Evolutionary conservation across 2,888 invertebrate species (phyloP).

Genomic region (Rhaphigaster nebulosa): DNA sequence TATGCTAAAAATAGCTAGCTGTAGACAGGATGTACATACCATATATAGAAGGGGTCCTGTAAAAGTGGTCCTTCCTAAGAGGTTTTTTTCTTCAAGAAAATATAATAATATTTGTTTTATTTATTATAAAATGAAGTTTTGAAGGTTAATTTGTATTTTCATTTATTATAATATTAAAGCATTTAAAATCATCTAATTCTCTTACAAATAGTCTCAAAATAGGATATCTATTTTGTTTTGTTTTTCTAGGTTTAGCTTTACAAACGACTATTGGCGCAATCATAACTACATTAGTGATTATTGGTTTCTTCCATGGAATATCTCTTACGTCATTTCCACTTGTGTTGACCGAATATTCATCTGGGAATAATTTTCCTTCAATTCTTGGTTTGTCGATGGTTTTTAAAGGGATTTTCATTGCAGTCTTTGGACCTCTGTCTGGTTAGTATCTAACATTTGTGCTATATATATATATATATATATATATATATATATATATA

Average conservation of each 20-base stretch:
- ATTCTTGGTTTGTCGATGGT: conserved; percentile 82
- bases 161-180: too few species aligned
- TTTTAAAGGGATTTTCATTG: conserved; percentile 78
- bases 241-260: conserved; percentile 77
- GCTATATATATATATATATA: not conserved
- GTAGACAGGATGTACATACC: too few species aligned
- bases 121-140: too few species aligned
- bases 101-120: too few species aligned
- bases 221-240: conserved; percentile 59
- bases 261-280: conserved; percentile 79
- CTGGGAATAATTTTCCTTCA: conserved; percentile 74
- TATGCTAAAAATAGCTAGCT: too few species aligned
- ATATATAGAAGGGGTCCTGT: too few species aligned
- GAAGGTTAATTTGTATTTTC: too few species aligned
- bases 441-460: conserved; percentile 66
- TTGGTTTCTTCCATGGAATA: conserved; percentile 84
- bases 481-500: too few species aligned
- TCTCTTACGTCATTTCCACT: conserved; percentile 81
- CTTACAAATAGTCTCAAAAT: too few species aligned
- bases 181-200: too few species aligned
- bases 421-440: conserved; percentile 74
- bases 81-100: too few species aligned
- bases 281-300: conserved; percentile 74
- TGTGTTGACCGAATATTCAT: conserved; percentile 77
- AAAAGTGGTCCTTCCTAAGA: too few species aligned